Conservation (phyloP, 2,797 vertebrate species). For the Triplophysa yarkandensis region DNA sequence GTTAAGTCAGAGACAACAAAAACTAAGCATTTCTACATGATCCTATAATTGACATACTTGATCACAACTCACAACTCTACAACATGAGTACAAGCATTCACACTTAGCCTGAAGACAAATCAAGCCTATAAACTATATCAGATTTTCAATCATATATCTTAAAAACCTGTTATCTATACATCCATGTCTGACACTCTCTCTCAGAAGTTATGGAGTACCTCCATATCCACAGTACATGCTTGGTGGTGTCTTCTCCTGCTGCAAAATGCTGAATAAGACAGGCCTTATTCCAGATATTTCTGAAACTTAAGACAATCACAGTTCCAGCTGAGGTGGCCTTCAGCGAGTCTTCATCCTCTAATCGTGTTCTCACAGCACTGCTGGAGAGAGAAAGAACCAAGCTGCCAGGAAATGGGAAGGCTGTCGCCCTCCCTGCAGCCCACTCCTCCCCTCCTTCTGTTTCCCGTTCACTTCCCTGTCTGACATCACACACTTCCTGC, state of each 20-base stretch:
- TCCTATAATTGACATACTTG: background rate
- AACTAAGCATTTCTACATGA: background rate
- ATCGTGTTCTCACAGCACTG: conserved; percentile 28
- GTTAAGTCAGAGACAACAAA: background rate
- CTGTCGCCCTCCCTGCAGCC: conserved; percentile 50
- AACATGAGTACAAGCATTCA: background rate
- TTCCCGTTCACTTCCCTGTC: conserved; percentile 74
- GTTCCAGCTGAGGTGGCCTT: conserved; percentile 35
- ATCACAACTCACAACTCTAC: background rate
- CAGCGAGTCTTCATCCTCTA: conserved; percentile 34
- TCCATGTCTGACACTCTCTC: background rate
- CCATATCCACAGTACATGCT: conserved; percentile 80
- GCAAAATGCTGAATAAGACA: conserved; percentile 11
- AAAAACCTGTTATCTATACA: background rate
- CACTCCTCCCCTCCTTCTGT: conserved; percentile 49
- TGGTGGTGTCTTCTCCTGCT: conserved; percentile 37
- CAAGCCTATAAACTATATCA: background rate
- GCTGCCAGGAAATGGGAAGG: conserved; percentile 70
- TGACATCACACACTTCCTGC: conserved; percentile 82
- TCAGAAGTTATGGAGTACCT: conserved; percentile 65
- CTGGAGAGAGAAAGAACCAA: conserved; percentile 55
- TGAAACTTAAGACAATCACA: conserved; percentile 28
- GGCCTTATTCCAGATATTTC: conserved; percentile 29
- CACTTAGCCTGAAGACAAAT: background rate
- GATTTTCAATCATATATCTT: background rate